phyloP scores from a whole-genome alignment of 2,888 invertebrate species.

The Exocentrus adspersus region DNA sequence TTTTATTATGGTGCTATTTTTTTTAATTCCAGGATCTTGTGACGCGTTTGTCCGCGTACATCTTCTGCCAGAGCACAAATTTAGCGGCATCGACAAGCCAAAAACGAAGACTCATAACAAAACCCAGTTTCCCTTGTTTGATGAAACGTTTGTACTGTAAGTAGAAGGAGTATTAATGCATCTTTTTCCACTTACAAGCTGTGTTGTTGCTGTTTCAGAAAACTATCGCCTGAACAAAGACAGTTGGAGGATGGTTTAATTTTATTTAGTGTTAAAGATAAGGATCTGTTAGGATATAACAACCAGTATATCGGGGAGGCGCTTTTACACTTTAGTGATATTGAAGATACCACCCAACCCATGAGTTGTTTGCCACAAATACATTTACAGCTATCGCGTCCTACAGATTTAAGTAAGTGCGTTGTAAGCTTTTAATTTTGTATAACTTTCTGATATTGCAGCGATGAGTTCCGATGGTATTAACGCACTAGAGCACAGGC shows the following conservation, averaged over 20 bases:
- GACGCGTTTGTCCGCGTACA: constrained; percentile 93
- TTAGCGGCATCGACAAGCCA: constrained; percentile 76
- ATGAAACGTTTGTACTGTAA: constrained; percentile 95
- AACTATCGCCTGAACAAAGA: constrained; percentile 78
- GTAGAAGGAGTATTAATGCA: constrained; percentile 56
- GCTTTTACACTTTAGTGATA: constrained; percentile 83
- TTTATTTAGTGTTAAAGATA: constrained; percentile 93
- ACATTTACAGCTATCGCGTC: constrained; percentile 76
- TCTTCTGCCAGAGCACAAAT: constrained; percentile 86
- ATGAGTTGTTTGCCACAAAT: constrained; percentile 76
- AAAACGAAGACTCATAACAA: constrained; percentile 94
- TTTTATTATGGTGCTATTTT: no score
- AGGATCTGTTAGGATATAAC: constrained; percentile 90
- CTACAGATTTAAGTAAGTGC: constrained; percentile 73
- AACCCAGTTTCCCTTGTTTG: constrained; percentile 92
- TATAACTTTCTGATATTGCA: constrained; percentile 27
- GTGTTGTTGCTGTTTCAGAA: constrained; percentile 65
- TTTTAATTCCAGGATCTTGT: constrained; percentile 76
- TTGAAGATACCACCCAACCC: constrained; percentile 72
- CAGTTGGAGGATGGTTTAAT: constrained; percentile 76
- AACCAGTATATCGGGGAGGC: constrained; percentile 97
- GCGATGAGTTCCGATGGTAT: constrained; percentile 74
- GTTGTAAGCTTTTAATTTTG: background rate
- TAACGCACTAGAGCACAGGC: constrained; percentile 81
- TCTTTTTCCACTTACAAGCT: no score